Base-by-base conservation (phyloP, 2,888 invertebrate species). In the Eupeodes latifasciatus region DNA sequence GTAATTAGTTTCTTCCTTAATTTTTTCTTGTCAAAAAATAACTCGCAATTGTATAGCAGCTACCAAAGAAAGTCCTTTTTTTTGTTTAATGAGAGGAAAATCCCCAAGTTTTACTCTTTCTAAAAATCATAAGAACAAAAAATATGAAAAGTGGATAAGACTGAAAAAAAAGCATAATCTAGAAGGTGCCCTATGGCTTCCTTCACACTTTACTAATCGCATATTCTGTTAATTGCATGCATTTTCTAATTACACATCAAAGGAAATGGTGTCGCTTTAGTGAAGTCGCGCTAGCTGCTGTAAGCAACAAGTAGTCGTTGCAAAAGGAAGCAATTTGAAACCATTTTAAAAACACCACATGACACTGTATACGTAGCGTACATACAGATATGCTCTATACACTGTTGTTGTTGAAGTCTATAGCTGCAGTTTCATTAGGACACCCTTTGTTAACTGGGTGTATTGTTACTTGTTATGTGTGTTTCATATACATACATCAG, bases 231-330 rank as follows among this genome's bases (percentile, higher is more conserved):
- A 82, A 86, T 86, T 82, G 82, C 82, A 86, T 86, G 75, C 86
- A 86, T 86, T 86, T 86, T 82, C 83, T 86, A 86, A 80, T 86
- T 83, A 82, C 82, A 86, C 79, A 71, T 79, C 86, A 83, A 86
- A 86, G 83, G 76, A 86, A 81, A 71, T 51, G 64, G 79, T 64
- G 83, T 64, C 82, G 72, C 76, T 72, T 66, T 47, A 66, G 57
- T 55, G 34, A 66, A 57, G 69, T 66, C 36, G 40, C 40, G 36
- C 11, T 61, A 44, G 67, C 11, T 51, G 66, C 16, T 78, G 74
- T 7, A 34, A 59, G 86, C 86, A 86, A 86, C 86, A 86, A 83
- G 85, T 49, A n/a, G 47, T 11, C 4, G 53, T 82, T 79, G 66
- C 53, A 75, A 79, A 27, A 79, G 86, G 79, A 82, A 86, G 76